Base-by-base conservation (phyloP, 2,888 invertebrate species). In the Athripsodes cinereus region DNA sequence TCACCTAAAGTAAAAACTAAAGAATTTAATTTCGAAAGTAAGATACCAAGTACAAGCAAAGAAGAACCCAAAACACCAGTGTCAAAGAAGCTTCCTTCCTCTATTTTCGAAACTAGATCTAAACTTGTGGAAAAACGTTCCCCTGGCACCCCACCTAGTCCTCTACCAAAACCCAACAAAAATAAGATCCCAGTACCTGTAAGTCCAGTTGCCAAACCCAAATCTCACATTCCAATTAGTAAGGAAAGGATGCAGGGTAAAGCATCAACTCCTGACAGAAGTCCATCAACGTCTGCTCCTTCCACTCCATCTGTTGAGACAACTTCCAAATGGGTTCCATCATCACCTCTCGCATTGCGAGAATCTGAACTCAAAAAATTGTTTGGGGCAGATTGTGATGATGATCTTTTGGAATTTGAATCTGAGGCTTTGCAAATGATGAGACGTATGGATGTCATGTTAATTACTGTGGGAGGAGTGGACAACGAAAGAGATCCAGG, bases 401-500 rank as follows among this genome's bases (percentile, higher is more conserved):
- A 69, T 59, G 74, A 73, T 57, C 71, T 76, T 31, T 66, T 71
- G 26, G 73, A 74, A 55, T 79, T 78, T 64, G 76, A 76, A 64
- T 70, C 72, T 48, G 68, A 72, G 49, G 74, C 75, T n/a, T 69
- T 74, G 58, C 70, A 72, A 59, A 80, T 82, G 78, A 68, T 77
- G 63, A 72, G 78, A 1, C 76, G 82, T 60, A 80, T 85, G 77
- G 81, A 81, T 67, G 76, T 79, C 44, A 78, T 81, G 78, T 69
- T 82, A 66, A 73, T 79, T 65, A 82, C 82, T 2, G 78, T 85
- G 49, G 79, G 80, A 62, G 80, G 78, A 53, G 81, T 83, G 52
- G 74, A 73, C 54, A 75, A 75, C 62, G 84, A 84, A 70, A 76
- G 78, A 44, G 84, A 85, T 71, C 84, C 84, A 40, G 74, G 78